Conservation (phyloP, 2,888 invertebrate species). For the Polydrusus tereticollis region DNA sequence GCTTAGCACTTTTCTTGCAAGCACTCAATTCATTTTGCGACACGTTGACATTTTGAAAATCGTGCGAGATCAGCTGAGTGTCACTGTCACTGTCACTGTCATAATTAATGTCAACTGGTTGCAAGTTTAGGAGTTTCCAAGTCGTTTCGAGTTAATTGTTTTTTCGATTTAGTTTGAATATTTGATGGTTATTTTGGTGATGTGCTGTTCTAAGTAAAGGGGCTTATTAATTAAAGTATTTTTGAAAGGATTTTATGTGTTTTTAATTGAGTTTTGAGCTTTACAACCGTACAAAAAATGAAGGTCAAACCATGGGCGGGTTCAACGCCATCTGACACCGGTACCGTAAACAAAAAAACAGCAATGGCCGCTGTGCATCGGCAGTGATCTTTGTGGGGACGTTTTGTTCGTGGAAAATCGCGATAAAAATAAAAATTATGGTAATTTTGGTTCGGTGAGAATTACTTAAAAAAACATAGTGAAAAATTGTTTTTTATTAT, state of each 20-base stretch:
- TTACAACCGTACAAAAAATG: slow-evolving; percentile 6
- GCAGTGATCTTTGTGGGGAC: slow-evolving; percentile 63
- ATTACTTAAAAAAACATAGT: slow-evolving; percentile 62
- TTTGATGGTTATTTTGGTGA: too few relatives aligned
- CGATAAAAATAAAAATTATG: slow-evolving; percentile 64
- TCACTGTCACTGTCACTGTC: not conserved
- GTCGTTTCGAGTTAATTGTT: not conserved
- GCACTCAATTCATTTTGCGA: slow-evolving; percentile 7
- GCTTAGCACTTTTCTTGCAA: not conserved
- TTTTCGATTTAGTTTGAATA: too few relatives aligned
- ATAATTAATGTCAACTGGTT: not conserved
- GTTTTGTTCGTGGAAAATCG: slow-evolving; percentile 43
- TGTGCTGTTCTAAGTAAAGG: too few relatives aligned
- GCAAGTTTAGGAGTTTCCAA: not conserved
- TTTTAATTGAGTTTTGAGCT: not conserved
- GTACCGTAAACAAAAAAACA: slow-evolving; percentile 62
- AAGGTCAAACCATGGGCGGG: slow-evolving; percentile 31
- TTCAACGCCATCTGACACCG: slow-evolving; percentile 62
- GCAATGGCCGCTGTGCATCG: slow-evolving; percentile 66
- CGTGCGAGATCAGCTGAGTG: slow-evolving; percentile 27
- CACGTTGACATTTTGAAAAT: slow-evolving; percentile 42
- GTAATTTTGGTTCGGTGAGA: slow-evolving; percentile 74
- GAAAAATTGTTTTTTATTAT: slow-evolving; percentile 66
- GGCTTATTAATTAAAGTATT: too few relatives aligned
- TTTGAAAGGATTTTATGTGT: not conserved